A percentile compares a stretch with the other conserved stretches of the same genome.
phyloP scores from a whole-genome alignment of 2,113 vertebrate genomes.

The Lamprotornis superbus region DNA sequence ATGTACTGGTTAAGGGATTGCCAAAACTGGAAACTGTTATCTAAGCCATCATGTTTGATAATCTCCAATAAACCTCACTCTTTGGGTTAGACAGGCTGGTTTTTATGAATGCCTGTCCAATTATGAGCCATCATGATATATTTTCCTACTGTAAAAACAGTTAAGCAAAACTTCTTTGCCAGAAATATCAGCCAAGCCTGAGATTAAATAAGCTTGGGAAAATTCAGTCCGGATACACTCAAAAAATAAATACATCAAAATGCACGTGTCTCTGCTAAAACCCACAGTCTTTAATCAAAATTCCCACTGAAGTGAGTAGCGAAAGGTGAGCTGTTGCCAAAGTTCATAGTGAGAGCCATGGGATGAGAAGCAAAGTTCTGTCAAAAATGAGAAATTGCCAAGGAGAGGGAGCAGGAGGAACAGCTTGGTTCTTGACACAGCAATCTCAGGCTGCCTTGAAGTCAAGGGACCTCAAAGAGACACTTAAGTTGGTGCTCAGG shows the following conservation, averaged over 20 bases:
- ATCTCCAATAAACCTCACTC: background rate
- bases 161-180: background rate
- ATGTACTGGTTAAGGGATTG: background rate
- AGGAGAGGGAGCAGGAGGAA: background rate
- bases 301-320: slow-evolving; percentile 21
- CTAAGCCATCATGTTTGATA: background rate
- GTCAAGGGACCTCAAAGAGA: background rate
- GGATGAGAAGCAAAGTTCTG: slow-evolving; percentile 35
- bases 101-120: background rate
- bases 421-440: accelerated
- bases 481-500: background rate
- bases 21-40: background rate
- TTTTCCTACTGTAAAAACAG: slow-evolving; percentile 32
- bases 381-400: slow-evolving; percentile 29
- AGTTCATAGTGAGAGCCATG: background rate
- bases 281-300: slow-evolving; percentile 33
- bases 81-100: background rate
- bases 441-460: slow-evolving; percentile 18
- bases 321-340: background rate
- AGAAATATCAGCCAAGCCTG: slow-evolving; percentile 1
- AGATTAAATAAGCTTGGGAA: slow-evolving; percentile 46
- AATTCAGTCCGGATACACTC: slow-evolving; percentile 28
- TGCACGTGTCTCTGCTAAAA: background rate
- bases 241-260: slow-evolving; percentile 47
- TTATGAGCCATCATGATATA: background rate